Evolutionary conservation across 2,113 vertebrate species (phyloP), one percentile per base, ranked within the genome.

Genomic region (Channa argus): DNA sequence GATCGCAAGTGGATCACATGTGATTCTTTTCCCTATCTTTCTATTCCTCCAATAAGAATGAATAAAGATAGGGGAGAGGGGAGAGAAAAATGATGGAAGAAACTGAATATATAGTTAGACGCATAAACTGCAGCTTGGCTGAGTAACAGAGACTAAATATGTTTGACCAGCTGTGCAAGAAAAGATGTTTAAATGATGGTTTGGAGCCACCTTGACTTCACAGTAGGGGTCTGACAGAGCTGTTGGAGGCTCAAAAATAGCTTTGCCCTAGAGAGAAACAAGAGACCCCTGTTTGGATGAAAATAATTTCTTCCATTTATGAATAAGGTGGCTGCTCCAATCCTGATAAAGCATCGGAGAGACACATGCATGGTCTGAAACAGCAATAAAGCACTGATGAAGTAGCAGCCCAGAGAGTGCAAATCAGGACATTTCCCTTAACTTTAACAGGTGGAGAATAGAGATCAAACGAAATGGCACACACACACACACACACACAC

Each of bases 161-260:
- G 61, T 62, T 53, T 6, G 53, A 58, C 38, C 49, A 63, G 45
- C 58, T 56, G 60, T 54, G 71, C 56, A 68, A 44, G 66, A 41
- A 14, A 61, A 52, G 67, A 49, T 71, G 77, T 37, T 63, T 67
- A 64, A 71, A 83, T 77, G 50, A 62, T 75, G 58, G 33, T 82
- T 72, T 63, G 49, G 54, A 71, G 37, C 44, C 70, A 76, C 74
- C 75, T 74, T 72, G 77, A 55, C 44, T 65, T 54, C 72, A 56
- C 60, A 60, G 56, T 6, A n/a, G 66, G 54, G 58, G 59, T 61
- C 45, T 50, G 52, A 65, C 49, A n/a, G 73, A 67, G 56, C 51
- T 24, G 55, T 47, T 24, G 38, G 24, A 55, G 52, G 14, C 44
- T 71, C 62, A 64, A 24, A 51, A 65, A 77, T 24, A 79, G 63